Evolutionary conservation across 2,888 invertebrate genomes (phyloP).

Genomic region (Drosophila paramelanica): DNA sequence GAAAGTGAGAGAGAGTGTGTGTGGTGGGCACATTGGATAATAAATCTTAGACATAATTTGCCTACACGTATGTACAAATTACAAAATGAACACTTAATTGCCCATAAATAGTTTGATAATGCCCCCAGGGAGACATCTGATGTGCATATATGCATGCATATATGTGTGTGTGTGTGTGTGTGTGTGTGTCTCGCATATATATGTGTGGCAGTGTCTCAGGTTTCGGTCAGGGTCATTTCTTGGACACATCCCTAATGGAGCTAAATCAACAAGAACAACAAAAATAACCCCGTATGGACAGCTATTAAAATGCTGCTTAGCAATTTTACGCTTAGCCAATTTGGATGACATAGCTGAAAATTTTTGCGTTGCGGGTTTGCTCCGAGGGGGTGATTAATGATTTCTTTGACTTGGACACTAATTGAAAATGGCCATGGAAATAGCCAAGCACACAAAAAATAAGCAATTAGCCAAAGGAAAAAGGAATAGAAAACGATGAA

Average conservation of each 20-base stretch:
- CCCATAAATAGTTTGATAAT: conserved; percentile 70
- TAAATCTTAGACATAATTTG: conserved; percentile 70
- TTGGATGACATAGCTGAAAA: conserved; percentile 65
- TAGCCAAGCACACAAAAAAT: conserved; percentile 26
- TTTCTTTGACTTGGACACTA: conserved; percentile 67
- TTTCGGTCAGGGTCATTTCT: conserved; percentile 52
- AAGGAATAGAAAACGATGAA: too few species aligned
- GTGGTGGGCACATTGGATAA: conserved; percentile 33
- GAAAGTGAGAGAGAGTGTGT: not conserved
- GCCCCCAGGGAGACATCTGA: conserved; percentile 36
- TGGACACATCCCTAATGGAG: conserved; percentile 39
- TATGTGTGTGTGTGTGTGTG: not conserved
- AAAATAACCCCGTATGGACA: conserved; percentile 25
- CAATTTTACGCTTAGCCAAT: conserved; percentile 53
- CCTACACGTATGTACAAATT: conserved; percentile 66
- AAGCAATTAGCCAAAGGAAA: conserved; percentile 36
- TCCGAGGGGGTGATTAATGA: conserved; percentile 64
- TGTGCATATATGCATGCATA: not conserved
- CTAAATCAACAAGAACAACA: conserved; percentile 16
- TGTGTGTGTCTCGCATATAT: too few species aligned
- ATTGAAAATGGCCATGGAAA: conserved; percentile 60
- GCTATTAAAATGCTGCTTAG: conserved; percentile 56
- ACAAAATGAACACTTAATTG: conserved; percentile 74
- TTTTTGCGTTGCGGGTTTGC: conserved; percentile 11
- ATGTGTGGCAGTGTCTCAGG: conserved; percentile 53